Evolutionary conservation across 1,140 invertebrate species (phyloP).

Genomic region (Manduca sexta): DNA sequence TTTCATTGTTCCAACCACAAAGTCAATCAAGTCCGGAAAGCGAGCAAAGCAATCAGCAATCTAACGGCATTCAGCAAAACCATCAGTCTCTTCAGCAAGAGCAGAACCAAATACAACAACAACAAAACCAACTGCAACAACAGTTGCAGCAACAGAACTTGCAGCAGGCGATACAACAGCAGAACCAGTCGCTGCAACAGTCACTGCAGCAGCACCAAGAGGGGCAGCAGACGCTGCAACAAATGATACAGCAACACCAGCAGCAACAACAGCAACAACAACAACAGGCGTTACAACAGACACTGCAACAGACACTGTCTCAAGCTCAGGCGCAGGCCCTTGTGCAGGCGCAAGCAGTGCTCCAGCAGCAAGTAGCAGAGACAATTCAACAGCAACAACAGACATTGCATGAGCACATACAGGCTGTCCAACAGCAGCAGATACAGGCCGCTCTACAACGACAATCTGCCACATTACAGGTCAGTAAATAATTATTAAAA

Average conservation of each 20-base stretch:
- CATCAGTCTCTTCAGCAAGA: conserved; percentile 55
- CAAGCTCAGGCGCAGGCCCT: conserved; percentile 61
- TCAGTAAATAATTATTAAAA: conserved; percentile 10
- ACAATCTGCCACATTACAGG: conserved; percentile 62
- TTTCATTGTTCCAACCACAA: conserved; percentile 62
- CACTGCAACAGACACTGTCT: conserved; percentile 44
- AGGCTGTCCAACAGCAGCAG: conserved; percentile 63
- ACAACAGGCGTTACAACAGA: conserved; percentile 52
- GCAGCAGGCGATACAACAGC: conserved; percentile 45
- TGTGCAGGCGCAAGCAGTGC: conserved; percentile 52
- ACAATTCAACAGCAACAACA: conserved; percentile 62
- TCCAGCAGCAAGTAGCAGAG: conserved; percentile 63
- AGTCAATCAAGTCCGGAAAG: conserved; percentile 65
- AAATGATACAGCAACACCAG: conserved; percentile 73
- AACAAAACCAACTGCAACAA: conserved; percentile 52
- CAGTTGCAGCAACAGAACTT: conserved; percentile 55
- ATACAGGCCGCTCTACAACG: conserved; percentile 65
- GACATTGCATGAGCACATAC: conserved; percentile 53
- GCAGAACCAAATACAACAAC: conserved; percentile 50
- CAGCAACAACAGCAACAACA: conserved; percentile 37
- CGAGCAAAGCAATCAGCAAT: conserved; percentile 53
- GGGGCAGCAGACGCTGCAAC: conserved; percentile 39
- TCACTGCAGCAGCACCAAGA: conserved; percentile 55
- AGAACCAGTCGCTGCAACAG: conserved; percentile 42
- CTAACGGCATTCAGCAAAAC: conserved; percentile 58